phyloP scores from a whole-genome alignment of 2,797 vertebrate genomes.

The Poeciliopsis infans region DNA sequence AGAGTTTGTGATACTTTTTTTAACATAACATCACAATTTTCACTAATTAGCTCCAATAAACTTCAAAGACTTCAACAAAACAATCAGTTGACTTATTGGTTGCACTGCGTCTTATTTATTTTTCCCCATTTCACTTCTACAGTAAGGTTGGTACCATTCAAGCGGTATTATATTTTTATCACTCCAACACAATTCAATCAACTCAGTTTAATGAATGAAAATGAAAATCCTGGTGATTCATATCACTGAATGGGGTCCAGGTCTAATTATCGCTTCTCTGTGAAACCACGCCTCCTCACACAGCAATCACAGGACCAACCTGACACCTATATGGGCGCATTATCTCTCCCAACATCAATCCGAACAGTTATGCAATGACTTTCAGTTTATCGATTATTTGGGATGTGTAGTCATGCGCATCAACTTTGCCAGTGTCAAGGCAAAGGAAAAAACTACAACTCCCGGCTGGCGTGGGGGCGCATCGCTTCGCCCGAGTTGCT shows the following conservation, averaged over 20 bases:
- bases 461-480: conserved; percentile 69
- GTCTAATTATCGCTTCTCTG: conserved; percentile 6
- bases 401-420: conserved; percentile 69
- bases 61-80: not conserved
- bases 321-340: conserved; percentile 9
- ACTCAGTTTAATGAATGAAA: conserved; percentile 11
- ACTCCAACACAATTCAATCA: not conserved
- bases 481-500: conserved; percentile 60
- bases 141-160: not conserved
- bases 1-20: not conserved
- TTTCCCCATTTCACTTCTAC: not conserved
- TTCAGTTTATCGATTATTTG: conserved; percentile 63
- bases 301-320: conserved; percentile 12
- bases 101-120: not conserved
- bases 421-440: conserved; percentile 46
- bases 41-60: not conserved
- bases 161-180: not conserved
- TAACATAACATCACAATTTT: not conserved
- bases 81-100: not conserved
- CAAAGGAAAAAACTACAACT: conserved; percentile 66
- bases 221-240: conserved; percentile 17
- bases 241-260: conserved; percentile 1
- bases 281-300: conserved; percentile 31
- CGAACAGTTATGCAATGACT: conserved; percentile 64
- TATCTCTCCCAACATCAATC: conserved; percentile 57